A percentile compares a stretch with the other conserved stretches of the same genome.
These are phyloP conservation scores for Sardina pilchardus DNA, from an alignment of 2,113 vertebrate species.

Conservation along the genomic window DNA sequence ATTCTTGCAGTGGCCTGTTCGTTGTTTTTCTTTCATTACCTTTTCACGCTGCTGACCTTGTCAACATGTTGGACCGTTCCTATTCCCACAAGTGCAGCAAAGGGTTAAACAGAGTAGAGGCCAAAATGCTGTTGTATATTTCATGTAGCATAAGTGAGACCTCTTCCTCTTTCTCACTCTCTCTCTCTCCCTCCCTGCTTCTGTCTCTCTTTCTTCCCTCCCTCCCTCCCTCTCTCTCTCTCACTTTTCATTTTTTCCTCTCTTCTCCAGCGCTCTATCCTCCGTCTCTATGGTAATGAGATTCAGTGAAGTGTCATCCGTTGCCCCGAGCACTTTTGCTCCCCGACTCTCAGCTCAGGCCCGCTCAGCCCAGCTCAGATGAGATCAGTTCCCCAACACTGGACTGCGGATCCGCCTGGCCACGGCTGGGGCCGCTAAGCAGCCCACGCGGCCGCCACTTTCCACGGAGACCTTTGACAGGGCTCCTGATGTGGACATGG, in stretches of 20 bases:
- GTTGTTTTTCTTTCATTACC: neutral
- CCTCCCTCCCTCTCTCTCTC: constrained; percentile 8
- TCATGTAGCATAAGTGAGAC: constrained; percentile 55
- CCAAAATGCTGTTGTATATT: constrained; percentile 55
- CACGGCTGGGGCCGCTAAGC: neutral
- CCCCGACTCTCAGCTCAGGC: constrained; percentile 5
- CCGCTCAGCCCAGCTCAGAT: constrained; percentile 56
- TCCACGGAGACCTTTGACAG: neutral
- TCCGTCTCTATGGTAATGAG: constrained; percentile 60
- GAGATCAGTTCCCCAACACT: constrained; percentile 50
- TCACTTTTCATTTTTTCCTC: too few relatives aligned
- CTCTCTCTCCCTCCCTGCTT: neutral
- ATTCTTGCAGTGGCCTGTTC: neutral
- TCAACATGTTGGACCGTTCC: neutral
- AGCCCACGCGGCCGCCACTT: neutral
- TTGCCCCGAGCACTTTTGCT: constrained; percentile 58
- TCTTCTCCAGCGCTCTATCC: neutral
- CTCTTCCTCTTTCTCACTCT: constrained; percentile 46
- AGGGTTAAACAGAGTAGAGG: neutral
- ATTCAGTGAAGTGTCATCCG: constrained; percentile 66
- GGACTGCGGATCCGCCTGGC: neutral
- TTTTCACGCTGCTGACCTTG: neutral
- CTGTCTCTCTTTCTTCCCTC: too few relatives aligned
- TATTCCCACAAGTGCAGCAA: neutral
- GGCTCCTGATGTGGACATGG: neutral